Evolutionary conservation across 2,797 vertebrate genomes (phyloP).

Genomic region (Acrossocheilus fasciatus): DNA sequence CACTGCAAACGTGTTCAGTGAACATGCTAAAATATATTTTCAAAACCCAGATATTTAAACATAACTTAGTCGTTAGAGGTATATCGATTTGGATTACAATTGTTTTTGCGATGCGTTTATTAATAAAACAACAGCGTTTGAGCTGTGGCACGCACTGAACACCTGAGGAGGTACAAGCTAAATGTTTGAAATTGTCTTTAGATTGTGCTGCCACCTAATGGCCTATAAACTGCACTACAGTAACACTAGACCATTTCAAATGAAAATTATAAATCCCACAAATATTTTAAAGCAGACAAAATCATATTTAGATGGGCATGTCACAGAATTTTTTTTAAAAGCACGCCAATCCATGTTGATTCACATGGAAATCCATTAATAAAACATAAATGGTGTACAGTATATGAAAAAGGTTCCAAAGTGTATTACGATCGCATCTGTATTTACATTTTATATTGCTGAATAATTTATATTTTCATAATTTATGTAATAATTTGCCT

Average conservation of each 20-base stretch:
- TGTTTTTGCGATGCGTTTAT: neutral
- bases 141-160: neutral
- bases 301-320: neutral
- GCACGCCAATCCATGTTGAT: neutral
- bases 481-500: neutral
- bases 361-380: neutral
- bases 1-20: neutral
- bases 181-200: neutral
- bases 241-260: neutral
- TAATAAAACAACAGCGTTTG: neutral
- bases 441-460: neutral
- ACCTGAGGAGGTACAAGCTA: neutral
- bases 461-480: neutral
- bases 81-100: neutral
- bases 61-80: neutral
- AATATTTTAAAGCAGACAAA: neutral
- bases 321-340: too few relatives aligned
- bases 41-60: neutral
- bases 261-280: neutral
- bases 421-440: neutral
- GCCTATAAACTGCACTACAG: neutral
- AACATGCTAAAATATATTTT: neutral
- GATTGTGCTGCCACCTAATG: slow-evolving; percentile 42
- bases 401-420: neutral
- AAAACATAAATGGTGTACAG: neutral